Base-by-base conservation (phyloP, 2,113 vertebrate genomes). In the Mormoops blainvillei region DNA sequence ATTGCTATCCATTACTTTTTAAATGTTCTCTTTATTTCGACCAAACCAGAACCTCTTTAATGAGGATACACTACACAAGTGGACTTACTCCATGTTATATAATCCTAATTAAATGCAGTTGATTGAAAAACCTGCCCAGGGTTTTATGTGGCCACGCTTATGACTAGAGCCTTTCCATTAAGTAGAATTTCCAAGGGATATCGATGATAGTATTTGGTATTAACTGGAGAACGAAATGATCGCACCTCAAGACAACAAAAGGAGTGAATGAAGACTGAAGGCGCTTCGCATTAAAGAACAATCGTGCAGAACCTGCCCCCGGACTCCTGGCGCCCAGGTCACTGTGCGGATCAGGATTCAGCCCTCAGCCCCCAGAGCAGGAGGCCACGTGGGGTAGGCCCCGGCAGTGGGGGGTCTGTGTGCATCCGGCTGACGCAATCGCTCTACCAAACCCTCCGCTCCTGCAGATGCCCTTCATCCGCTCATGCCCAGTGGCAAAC, bases 141-240 rank as follows among this genome's bases (percentile, higher is more conserved):
- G 88, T 98, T 96, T 97, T 97, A 96, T 92, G 98, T 97, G 90
- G 88, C 95, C 93, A 93, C 4, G 92, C 93, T 98, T 98, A 84
- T 61, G 89, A 87, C 2, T 68, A 36, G 93, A 97, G 93, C 31
- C 4, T 31, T 94, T 81, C 88, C 92, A 98, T 96, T 97, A 98
- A 95, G 94, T 87, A 22, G 15, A 94, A 92, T 97, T 98, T 97
- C 97, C 96, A 78, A 54, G 87, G 58, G 83, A 87, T 94, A 89
- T 89, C 96, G 67, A 95, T 96, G 95, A 96, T 77, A 93, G 43
- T 16, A 61, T 12, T 97, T 54, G 86, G 86, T 95, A 97, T 97
- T 96, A 56, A 96, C 95, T 94, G 88, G 93, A 97, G 81, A 96
- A 94, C 10, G 94, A 94, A 97, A 88, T 90, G 1, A 87, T 22